Evolutionary conservation across 2,888 invertebrate genomes (phyloP), one percentile per base, ranked within the genome.

Genomic region (Melipona bicolor): DNA sequence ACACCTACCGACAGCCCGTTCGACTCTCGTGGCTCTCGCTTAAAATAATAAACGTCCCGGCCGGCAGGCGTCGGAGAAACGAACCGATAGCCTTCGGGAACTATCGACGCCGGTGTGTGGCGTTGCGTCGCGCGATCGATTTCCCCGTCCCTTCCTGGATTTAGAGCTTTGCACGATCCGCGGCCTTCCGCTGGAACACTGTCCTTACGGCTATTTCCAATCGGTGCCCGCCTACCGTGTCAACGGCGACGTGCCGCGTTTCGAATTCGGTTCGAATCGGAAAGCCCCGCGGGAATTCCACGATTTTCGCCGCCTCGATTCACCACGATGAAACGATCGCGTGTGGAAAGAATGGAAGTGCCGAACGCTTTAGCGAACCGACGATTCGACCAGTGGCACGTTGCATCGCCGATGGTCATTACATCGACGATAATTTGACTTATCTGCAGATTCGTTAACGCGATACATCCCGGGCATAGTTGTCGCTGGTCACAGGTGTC

Each of bases 41-140:
- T 90, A 61, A 91, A 90, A 90, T 90, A 91, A 91, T 88, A 91
- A 91, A 78, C 81, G 83, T 1, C 43, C 32, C 50, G 13, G n/a
- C 65, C 65, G 50, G 27, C 59, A n/a, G 70, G 65, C 70, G 36
- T 21, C 67, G 21, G 17, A 17, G 79, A 65, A 80, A 59, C 79
- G 50, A 21, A 19, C 19, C 79, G 69, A 80, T 73, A 68, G 81
- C 80, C 81, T 61, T 67, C 67, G 67, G 80, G 71, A 79, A 71
- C 50, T 19, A 36, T 61, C 32, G 64, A 21, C 32, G 21, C 32
- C 64, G 64, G 21, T 11, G 21, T 11, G 61, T n/a, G 15, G 27
- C 4, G 11, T 73, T 32, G 78, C 43, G 49, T 54, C 67, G 24
- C 15, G 32, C 79, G 52, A 79, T 70, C 64, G 64, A 80, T 79